Conservation (phyloP, 1,140 invertebrate genomes). For the Drosophila albomicans region DNA sequence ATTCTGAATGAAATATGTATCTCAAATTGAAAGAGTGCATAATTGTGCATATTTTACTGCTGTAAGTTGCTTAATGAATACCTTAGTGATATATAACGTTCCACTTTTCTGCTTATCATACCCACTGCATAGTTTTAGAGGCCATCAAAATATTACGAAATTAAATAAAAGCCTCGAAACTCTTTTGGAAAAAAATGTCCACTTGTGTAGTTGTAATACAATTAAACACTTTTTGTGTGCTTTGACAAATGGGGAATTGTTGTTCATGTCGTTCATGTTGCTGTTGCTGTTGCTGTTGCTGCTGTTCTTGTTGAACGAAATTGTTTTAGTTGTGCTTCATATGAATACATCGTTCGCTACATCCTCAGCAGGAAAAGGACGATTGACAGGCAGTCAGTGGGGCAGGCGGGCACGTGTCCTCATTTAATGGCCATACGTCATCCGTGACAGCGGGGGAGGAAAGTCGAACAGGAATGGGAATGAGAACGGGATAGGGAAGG, state of each 20-base stretch:
- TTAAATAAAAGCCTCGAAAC: conserved; percentile 45
- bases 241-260: conserved; percentile 43
- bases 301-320: conserved; percentile 34
- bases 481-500: background rate
- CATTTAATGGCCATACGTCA: conserved; percentile 58
- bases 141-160: conserved; percentile 35
- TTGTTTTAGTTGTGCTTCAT: conserved; percentile 50
- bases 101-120: background rate
- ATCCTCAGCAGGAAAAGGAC: background rate
- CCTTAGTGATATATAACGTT: background rate
- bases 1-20: too few species aligned
- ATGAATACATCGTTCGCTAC: conserved; percentile 6
- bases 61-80: too few species aligned
- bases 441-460: conserved; percentile 30
- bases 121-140: background rate
- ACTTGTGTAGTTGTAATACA: conserved; percentile 52
- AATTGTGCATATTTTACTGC: too few species aligned
- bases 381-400: conserved; percentile 8
- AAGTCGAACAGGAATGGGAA: too few species aligned
- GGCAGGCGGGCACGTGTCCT: conserved; percentile 42
- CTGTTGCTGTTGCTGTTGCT: conserved; percentile 10
- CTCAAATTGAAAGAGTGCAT: too few species aligned
- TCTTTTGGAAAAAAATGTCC: conserved; percentile 19
- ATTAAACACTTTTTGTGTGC: conserved; percentile 48
- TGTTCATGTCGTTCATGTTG: conserved; percentile 24